A percentile compares a stretch with the other conserved stretches of the same genome.
These are phyloP conservation scores for Ciconia nigra DNA, from an alignment of 2,797 vertebrate genomes.

Conservation along the genomic window DNA sequence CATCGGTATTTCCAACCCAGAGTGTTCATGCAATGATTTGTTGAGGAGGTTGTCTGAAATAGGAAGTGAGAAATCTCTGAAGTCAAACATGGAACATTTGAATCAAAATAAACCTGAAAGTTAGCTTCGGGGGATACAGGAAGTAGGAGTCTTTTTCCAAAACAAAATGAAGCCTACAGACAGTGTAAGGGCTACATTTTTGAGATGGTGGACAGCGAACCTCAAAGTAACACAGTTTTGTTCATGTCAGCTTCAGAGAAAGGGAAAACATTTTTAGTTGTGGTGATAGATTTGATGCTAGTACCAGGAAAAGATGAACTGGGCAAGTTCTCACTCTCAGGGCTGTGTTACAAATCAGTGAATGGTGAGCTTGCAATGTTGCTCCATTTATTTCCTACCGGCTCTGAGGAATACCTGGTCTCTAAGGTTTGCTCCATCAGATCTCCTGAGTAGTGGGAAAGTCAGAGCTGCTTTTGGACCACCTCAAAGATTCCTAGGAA, in stretches of 20 bases:
- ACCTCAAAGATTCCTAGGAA: not conserved
- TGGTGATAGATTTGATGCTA: not conserved
- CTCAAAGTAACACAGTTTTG: not conserved
- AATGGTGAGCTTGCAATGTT: not conserved
- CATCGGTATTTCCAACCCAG: not conserved
- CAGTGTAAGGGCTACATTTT: not conserved
- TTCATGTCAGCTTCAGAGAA: not conserved
- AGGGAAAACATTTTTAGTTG: not conserved
- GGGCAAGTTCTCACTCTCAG: not conserved
- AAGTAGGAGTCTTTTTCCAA: not conserved
- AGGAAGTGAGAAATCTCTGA: not conserved
- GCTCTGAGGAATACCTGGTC: not conserved
- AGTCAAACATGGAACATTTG: not conserved
- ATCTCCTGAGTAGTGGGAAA: not conserved
- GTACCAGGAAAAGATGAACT: not conserved
- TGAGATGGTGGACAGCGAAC: not conserved
- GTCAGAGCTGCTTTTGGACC: not conserved
- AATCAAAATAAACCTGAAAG: not conserved
- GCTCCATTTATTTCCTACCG: not conserved
- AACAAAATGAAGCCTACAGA: not conserved
- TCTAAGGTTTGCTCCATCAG: not conserved
- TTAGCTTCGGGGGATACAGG: not conserved
- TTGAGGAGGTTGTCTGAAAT: not conserved
- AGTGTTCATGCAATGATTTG: too few species aligned
- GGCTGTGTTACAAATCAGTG: not conserved